These are phyloP conservation scores for Amphibalanus amphitrite DNA, from an alignment of 1,140 invertebrate genomes.

Conservation along the genomic window DNA sequence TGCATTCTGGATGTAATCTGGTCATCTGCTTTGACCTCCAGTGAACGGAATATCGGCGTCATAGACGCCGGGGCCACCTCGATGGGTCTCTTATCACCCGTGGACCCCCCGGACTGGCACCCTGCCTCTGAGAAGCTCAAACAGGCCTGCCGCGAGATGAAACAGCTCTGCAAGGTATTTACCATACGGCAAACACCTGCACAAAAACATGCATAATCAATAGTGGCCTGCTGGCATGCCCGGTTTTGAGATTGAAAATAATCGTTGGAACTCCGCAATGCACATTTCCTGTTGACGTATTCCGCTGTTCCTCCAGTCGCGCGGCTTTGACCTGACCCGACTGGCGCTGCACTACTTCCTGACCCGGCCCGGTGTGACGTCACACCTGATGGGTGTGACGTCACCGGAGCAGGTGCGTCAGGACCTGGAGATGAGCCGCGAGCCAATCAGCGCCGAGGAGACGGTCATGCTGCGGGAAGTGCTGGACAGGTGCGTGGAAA, in stretches of 20 bases:
- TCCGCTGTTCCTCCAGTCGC: background rate
- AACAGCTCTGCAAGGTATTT: background rate
- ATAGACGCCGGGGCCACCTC: background rate
- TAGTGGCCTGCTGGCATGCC: too few species aligned
- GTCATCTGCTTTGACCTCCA: too few species aligned
- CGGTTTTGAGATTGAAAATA: too few species aligned
- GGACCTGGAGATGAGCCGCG: background rate
- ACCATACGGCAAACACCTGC: too few species aligned
- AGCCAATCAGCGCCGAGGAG: background rate
- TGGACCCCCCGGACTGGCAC: background rate
- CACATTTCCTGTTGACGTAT: too few species aligned
- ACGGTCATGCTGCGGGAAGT: background rate
- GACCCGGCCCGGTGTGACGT: background rate
- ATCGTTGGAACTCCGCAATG: too few species aligned
- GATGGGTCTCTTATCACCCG: background rate
- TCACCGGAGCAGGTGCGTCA: background rate
- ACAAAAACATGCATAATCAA: too few species aligned
- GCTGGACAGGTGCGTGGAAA: background rate
- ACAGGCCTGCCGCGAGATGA: background rate
- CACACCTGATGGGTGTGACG: background rate
- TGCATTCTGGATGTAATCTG: too few species aligned
- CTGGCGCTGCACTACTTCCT: background rate
- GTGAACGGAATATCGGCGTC: background rate
- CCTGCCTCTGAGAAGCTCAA: background rate
- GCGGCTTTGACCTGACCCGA: background rate